Conservation (phyloP, 2,113 vertebrate species). For the Salminus brasiliensis region DNA sequence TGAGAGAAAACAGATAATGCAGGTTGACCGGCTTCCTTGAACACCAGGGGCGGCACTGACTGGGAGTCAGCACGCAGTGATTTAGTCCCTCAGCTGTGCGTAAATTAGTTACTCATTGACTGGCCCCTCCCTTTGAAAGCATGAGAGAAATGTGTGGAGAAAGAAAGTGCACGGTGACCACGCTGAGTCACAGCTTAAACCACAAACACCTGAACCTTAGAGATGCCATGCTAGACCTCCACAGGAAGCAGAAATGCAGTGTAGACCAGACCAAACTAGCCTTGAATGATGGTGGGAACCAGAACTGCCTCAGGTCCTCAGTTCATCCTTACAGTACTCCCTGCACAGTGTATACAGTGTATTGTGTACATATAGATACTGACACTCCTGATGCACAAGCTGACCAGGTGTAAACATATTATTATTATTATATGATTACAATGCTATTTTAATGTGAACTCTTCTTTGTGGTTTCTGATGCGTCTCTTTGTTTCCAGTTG, state of each 20-base stretch:
- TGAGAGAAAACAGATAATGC: not conserved
- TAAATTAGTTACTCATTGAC: conserved; percentile 40
- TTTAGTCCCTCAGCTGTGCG: not conserved
- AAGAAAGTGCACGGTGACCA: conserved; percentile 23
- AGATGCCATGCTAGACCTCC: not conserved
- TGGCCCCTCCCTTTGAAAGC: conserved; percentile 15
- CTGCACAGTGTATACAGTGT: too few species aligned
- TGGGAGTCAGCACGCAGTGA: not conserved
- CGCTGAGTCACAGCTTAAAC: not conserved
- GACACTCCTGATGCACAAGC: too few species aligned
- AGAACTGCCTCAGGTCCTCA: too few species aligned
- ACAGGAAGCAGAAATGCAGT: conserved; percentile 4
- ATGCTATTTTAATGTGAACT: too few species aligned
- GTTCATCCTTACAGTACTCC: too few species aligned
- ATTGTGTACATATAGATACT: too few species aligned
- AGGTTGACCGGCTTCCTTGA: not conserved
- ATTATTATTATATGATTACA: too few species aligned
- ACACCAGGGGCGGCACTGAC: not conserved
- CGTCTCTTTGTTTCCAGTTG: not conserved
- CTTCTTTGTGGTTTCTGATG: not conserved
- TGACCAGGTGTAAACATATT: too few species aligned
- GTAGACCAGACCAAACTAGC: not conserved
- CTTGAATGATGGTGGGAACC: not conserved
- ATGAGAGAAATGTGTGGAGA: not conserved
- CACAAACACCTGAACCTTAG: not conserved